phyloP scores from a whole-genome alignment of 1,140 invertebrate species.

The Kradibia gibbosae region DNA sequence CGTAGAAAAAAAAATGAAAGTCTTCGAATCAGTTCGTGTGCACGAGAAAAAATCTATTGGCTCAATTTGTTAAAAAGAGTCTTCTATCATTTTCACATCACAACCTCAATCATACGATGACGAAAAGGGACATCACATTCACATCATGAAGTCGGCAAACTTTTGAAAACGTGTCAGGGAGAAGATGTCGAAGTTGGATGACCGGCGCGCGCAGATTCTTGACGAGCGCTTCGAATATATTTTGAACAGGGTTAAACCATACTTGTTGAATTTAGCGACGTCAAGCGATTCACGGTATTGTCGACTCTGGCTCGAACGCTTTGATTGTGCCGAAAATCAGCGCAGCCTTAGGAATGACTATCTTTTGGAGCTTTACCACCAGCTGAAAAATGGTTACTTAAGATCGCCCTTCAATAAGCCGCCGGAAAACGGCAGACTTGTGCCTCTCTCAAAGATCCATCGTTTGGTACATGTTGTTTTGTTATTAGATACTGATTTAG shows the following conservation, averaged over 20 bases:
- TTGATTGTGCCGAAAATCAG: constrained; percentile 57
- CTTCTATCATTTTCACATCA: too few species aligned
- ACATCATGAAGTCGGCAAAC: constrained; percentile 8
- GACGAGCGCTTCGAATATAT: constrained; percentile 60
- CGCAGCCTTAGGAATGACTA: constrained; percentile 66
- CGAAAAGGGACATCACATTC: too few species aligned
- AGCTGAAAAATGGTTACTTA: constrained; percentile 61
- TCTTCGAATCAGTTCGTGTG: not conserved
- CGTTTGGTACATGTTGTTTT: not conserved
- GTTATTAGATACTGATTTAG: not conserved
- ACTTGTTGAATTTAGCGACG: constrained; percentile 58
- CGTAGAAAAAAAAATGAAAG: constrained; percentile 18
- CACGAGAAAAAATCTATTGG: not conserved
- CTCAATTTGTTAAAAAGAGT: not conserved
- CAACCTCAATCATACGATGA: too few species aligned
- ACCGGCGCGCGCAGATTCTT: not conserved
- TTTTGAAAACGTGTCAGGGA: not conserved
- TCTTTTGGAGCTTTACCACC: constrained; percentile 62
- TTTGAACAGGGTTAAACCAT: constrained; percentile 59
- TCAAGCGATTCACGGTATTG: constrained; percentile 59
- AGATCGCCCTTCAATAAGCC: constrained; percentile 61
- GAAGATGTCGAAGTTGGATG: constrained; percentile 17
- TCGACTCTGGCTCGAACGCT: constrained; percentile 67
- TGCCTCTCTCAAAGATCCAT: constrained; percentile 1
- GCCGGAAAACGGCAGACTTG: constrained; percentile 58